Evolutionary conservation across 2,797 vertebrate genomes (phyloP), one percentile per base, ranked within the genome.

Genomic region (Oophaga sylvatica): DNA sequence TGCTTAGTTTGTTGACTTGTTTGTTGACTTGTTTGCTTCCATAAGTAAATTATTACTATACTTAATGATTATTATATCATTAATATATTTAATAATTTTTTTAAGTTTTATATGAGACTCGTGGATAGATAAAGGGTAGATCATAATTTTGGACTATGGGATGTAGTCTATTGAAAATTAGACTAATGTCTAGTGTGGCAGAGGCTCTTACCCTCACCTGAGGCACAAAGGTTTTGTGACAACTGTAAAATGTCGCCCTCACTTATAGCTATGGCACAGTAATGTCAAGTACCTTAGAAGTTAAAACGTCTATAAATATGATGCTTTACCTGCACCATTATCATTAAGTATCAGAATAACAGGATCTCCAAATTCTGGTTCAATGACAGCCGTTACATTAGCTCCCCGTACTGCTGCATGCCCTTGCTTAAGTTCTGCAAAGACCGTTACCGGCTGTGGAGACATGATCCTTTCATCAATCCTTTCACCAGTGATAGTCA

Each of bases 311-410:
- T 35, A 62, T 63, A 63, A 67, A 67, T 81, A 41, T 59, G 19
- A 76, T 41, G 12, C 20, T 56, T 90, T 92, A 95, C 94, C 95
- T 93, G 93, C 91, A 90, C 95, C 95, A 45, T 94, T 86, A 90
- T 95, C 95, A 16, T 91, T 63, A 62, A 95, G 93, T 15, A 89
- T 79, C 85, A 95, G 26, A 0, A 0, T n/a, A 63, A 91, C 0
- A 17, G 87, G 57, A 2, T 90, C 48, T 79, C 90, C 93, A 11
- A 20, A 80, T 31, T 94, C 91, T 22, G 92, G 73, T 70, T 92
- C 91, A 45, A 95, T 63, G 3, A 87, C 89, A 16, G 93, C 94
- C 70, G 86, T 91, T 31, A 95, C 93, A 12, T 91, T 91, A 45
- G 93, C 92, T 15, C 91, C 91, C 67, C 92, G 89, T 60, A 95